Conservation (phyloP, 2,113 vertebrate genomes). For the Sprattus sprattus region DNA sequence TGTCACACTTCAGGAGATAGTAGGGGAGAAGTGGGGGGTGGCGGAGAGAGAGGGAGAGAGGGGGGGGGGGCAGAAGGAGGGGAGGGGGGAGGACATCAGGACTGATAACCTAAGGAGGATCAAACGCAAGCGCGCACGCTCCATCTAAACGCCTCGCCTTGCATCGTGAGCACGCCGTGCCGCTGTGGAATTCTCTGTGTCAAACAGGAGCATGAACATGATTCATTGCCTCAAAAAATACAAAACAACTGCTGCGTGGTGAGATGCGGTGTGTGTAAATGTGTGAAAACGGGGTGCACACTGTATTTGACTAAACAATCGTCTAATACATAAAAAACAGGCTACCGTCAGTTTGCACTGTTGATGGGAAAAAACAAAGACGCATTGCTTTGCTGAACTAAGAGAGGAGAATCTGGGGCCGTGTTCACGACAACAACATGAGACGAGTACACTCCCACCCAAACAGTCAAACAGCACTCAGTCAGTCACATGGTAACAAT, state of each 20-base stretch:
- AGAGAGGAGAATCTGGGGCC: background rate
- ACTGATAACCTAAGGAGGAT: constrained; percentile 65
- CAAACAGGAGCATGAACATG: background rate
- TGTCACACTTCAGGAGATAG: constrained; percentile 6
- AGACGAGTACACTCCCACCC: background rate
- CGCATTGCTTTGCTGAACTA: background rate
- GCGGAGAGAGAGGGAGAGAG: background rate
- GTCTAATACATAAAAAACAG: background rate
- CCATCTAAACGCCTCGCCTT: constrained; percentile 1
- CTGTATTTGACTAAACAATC: background rate
- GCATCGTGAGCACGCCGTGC: background rate
- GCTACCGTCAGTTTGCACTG: background rate
- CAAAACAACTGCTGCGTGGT: background rate
- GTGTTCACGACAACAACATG: background rate
- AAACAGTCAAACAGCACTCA: background rate
- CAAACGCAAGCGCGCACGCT: constrained; percentile 37
- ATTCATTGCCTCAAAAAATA: background rate
- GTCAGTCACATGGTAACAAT: background rate
- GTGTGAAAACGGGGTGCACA: background rate
- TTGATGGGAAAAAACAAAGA: background rate
- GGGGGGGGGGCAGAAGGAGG: background rate
- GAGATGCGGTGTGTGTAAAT: background rate
- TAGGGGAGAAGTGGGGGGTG: background rate
- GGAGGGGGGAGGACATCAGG: constrained; percentile 62
- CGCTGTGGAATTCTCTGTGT: constrained; percentile 8